A percentile compares a stretch with the other conserved stretches of the same genome.
Evolutionary conservation across 2,797 vertebrate species (phyloP).

Genomic region (Lithobates pipiens): DNA sequence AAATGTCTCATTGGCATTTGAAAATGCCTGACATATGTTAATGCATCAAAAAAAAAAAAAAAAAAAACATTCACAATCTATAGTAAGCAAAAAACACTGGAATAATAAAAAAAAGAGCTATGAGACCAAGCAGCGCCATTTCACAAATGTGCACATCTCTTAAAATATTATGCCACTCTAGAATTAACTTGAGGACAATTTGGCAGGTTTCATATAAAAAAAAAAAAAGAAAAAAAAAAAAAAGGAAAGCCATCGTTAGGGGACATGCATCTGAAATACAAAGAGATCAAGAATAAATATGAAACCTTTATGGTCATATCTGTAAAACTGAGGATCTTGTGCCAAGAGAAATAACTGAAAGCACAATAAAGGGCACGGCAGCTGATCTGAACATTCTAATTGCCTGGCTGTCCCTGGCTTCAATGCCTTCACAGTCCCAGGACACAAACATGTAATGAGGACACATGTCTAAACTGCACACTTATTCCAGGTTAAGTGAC

Average conservation of each 20-base stretch:
- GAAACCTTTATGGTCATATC: not conserved
- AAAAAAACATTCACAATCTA: slow-evolving; percentile 34
- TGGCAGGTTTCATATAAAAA: not conserved
- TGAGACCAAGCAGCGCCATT: not conserved
- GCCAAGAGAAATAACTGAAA: no score
- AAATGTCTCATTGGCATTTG: slow-evolving; percentile 50
- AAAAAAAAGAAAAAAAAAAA: not conserved
- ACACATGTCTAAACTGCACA: no score
- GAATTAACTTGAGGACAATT: not conserved
- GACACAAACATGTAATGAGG: no score
- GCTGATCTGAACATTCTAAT: no score
- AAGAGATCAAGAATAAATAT: no score
- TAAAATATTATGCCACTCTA: not conserved
- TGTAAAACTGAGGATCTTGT: not conserved
- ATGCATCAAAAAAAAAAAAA: slow-evolving; percentile 35
- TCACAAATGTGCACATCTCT: not conserved
- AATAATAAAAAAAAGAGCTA: not conserved
- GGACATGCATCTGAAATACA: not conserved
- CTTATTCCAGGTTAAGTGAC: no score
- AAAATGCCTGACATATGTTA: slow-evolving; percentile 55
- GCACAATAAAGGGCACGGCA: no score
- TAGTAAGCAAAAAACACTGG: not conserved
- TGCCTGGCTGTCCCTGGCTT: no score
- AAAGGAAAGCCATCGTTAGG: not conserved
- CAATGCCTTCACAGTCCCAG: no score